These are phyloP conservation scores for Morone saxatilis DNA, from an alignment of 2,113 vertebrate species.

Conservation along the genomic window DNA sequence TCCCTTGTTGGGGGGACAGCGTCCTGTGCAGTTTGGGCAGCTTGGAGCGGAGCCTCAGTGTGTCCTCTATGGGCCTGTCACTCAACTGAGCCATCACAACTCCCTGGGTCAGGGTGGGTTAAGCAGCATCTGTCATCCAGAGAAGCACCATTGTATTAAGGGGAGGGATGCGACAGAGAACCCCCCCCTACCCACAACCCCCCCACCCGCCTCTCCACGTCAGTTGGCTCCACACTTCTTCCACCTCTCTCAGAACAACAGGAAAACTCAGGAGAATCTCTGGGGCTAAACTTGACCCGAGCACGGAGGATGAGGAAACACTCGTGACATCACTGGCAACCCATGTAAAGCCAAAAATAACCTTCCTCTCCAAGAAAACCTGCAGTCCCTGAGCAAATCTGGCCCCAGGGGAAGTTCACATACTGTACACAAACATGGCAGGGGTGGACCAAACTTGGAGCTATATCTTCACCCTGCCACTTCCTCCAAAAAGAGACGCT, in stretches of 20 bases:
- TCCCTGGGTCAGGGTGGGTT: conserved; percentile 79
- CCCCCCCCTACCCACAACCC: neutral
- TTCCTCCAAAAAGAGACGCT: conserved; percentile 53
- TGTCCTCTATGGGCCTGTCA: conserved; percentile 75
- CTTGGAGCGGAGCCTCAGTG: conserved; percentile 46
- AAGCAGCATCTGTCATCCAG: conserved; percentile 85
- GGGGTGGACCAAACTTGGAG: conserved; percentile 20
- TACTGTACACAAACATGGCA: conserved; percentile 49
- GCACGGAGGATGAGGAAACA: conserved; percentile 78
- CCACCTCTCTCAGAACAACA: conserved; percentile 74
- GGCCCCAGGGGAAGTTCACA: conserved; percentile 53
- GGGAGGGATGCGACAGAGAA: conserved; percentile 55
- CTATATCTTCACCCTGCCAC: conserved; percentile 53
- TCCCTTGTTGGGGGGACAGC: conserved; percentile 48
- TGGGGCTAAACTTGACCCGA: conserved; percentile 72
- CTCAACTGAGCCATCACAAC: conserved; percentile 73
- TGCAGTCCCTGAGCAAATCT: conserved; percentile 50
- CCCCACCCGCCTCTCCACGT: neutral
- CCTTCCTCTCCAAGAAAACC: conserved; percentile 70
- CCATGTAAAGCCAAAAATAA: conserved; percentile 75
- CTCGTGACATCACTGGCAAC: conserved; percentile 79
- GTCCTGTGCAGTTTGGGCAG: conserved; percentile 59
- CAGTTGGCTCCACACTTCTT: conserved; percentile 58
- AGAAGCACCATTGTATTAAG: conserved; percentile 77
- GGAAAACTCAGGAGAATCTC: conserved; percentile 80